A percentile compares a stretch with the other conserved stretches of the same genome.
phyloP scores from a whole-genome alignment of 2,888 invertebrate genomes.

The Anodontia alba region DNA sequence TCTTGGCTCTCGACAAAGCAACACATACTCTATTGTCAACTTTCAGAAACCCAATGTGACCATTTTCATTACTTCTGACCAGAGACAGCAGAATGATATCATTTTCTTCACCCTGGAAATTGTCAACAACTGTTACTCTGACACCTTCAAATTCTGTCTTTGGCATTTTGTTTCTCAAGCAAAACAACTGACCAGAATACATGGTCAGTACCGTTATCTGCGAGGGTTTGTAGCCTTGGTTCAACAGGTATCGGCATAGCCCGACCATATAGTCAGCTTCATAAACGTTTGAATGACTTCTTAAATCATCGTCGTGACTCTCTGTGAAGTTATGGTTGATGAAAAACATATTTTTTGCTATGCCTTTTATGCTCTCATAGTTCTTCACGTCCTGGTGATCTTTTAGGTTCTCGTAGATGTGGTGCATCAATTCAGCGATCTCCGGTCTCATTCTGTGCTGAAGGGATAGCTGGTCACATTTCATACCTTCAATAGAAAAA shows the following conservation, averaged over 20 bases:
- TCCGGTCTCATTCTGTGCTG: conserved; percentile 86
- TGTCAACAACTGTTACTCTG: conserved; percentile 80
- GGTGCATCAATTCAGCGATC: conserved; percentile 77
- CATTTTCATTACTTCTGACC: conserved; percentile 82
- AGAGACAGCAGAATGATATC: conserved; percentile 84
- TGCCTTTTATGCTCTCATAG: conserved; percentile 71
- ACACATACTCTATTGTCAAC: conserved; percentile 82
- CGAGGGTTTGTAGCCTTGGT: conserved; percentile 76
- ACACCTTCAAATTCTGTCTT: conserved; percentile 73
- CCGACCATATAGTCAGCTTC: conserved; percentile 77
- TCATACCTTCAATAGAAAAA: conserved; percentile 83
- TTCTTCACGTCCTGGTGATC: conserved; percentile 72
- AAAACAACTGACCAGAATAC: conserved; percentile 79
- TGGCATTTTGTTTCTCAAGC: conserved; percentile 70
- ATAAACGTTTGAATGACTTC: conserved; percentile 74
- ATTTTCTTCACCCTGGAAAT: conserved; percentile 84
- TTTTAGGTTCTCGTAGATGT: conserved; percentile 64
- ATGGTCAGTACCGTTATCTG: conserved; percentile 80
- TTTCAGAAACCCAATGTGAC: conserved; percentile 79
- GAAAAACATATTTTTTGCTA: conserved; percentile 76
- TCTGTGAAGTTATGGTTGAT: conserved; percentile 75
- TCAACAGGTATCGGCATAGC: conserved; percentile 75
- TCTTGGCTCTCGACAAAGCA: conserved; percentile 81
- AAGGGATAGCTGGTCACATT: conserved; percentile 87
- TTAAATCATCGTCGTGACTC: conserved; percentile 71